phyloP scores from a whole-genome alignment of 2,888 invertebrate genomes.

The Ypsolopha sequella region DNA sequence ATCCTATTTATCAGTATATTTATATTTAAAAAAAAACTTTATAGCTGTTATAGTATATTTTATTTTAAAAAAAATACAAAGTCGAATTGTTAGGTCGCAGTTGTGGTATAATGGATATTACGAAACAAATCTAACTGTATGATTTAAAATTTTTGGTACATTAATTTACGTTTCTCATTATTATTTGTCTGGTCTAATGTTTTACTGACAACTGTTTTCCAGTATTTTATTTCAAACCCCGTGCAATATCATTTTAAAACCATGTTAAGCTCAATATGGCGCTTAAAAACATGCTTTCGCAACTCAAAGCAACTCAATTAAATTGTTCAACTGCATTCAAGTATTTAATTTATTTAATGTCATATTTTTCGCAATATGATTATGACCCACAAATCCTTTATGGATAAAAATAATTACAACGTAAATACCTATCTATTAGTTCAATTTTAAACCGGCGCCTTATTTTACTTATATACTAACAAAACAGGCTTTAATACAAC shows the following conservation, averaged over 20 bases:
- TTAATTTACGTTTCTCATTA: neutral
- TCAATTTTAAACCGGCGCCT: neutral
- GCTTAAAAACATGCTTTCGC: neutral
- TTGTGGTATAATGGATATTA: no score
- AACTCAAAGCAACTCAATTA: neutral
- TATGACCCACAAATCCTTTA: neutral
- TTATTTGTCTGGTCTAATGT: neutral
- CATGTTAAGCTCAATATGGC: neutral
- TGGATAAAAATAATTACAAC: conserved; percentile 1
- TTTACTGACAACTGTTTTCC: neutral
- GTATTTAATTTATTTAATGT: neutral
- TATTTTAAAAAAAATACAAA: no score
- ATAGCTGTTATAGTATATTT: no score
- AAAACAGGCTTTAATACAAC: neutral
- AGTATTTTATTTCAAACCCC: neutral
- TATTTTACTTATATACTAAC: neutral
- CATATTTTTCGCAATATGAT: neutral
- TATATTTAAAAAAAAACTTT: no score
- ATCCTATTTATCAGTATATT: no score
- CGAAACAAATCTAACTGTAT: no score
- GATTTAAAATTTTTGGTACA: neutral
- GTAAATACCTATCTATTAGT: neutral
- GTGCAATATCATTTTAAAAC: neutral
- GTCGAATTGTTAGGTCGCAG: no score
- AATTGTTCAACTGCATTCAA: neutral